Percentiles rank a stretch among this genome's conserved stretches.
Conservation (phyloP, 1,140 invertebrate species). For the Drosophila baimaii region DNA sequence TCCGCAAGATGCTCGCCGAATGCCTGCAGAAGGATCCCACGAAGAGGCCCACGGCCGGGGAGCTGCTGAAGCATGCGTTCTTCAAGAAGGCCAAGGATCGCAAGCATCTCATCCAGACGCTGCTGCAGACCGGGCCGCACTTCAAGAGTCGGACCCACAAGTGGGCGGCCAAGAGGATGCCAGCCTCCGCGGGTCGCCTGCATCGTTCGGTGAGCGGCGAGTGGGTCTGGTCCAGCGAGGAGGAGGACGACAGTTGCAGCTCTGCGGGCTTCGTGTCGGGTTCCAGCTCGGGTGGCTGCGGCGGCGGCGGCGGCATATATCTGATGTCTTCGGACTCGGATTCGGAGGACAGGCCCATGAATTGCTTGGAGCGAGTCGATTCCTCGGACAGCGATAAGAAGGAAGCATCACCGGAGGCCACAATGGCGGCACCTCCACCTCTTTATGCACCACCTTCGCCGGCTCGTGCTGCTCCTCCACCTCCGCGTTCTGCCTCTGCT, state of each 20-base stretch:
- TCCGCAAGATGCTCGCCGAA: constrained; percentile 97
- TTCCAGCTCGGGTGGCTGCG: constrained; percentile 33
- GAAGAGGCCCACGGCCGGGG: constrained; percentile 97
- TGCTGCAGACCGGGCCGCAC: constrained; percentile 93
- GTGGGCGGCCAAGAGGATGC: constrained; percentile 92
- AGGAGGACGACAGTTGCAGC: constrained; percentile 85
- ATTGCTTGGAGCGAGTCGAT: constrained; percentile 85
- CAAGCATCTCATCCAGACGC: constrained; percentile 95
- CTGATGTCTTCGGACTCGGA: constrained; percentile 81
- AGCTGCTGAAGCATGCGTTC: constrained; percentile 98
- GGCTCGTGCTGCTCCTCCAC: too few relatives aligned
- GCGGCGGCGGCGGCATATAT: constrained; percentile 51
- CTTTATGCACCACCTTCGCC: too few relatives aligned
- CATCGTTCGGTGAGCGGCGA: constrained; percentile 97
- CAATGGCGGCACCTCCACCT: too few relatives aligned
- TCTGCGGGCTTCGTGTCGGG: background rate
- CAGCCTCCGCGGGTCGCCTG: constrained; percentile 94
- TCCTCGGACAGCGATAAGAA: constrained; percentile 85
- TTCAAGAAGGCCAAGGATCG: constrained; percentile 99
- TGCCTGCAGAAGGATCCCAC: constrained; percentile 97
- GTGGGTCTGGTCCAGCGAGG: constrained; percentile 97
- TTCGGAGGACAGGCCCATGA: constrained; percentile 86
- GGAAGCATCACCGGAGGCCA: constrained; percentile 71
- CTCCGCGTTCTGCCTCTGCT: too few relatives aligned
- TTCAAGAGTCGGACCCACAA: constrained; percentile 95